Conservation (phyloP, 2,888 invertebrate species). For the Parapristionchus giblindavisi region DNA sequence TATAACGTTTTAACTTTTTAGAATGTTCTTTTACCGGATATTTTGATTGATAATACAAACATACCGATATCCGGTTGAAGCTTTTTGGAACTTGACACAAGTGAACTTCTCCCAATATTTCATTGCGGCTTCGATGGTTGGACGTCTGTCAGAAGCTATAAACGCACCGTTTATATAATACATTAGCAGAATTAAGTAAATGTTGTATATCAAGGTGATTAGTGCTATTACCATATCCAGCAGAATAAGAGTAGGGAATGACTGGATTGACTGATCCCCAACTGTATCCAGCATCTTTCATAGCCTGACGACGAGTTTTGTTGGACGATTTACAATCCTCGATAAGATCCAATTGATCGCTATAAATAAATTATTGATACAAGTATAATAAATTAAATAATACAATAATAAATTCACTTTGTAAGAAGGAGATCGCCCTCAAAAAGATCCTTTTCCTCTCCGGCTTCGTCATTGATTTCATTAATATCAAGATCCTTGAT, state of each 20-base stretch:
- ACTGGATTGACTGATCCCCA: conserved; percentile 31
- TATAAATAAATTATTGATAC: not conserved
- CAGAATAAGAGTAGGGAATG: conserved; percentile 23
- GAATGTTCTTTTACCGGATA: too few relatives aligned
- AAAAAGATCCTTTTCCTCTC: conserved; percentile 27
- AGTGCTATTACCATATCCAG: conserved; percentile 10
- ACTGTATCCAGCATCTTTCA: conserved; percentile 15
- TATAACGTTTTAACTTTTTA: too few relatives aligned
- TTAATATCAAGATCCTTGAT: not conserved
- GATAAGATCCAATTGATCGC: conserved; percentile 13
- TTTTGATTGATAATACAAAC: not conserved
- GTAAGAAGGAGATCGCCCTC: conserved; percentile 29
- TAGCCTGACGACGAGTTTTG: conserved; percentile 20
- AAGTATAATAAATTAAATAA: not conserved
- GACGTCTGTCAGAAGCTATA: not conserved
- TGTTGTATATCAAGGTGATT: too few relatives aligned
- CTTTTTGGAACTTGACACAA: conserved; percentile 15
- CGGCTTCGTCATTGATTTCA: conserved; percentile 15
- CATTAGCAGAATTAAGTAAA: too few relatives aligned
- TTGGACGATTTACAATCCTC: not conserved
- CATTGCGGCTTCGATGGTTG: not conserved
- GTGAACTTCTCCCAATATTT: conserved; percentile 30
- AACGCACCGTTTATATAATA: not conserved
- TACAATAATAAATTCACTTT: not conserved
- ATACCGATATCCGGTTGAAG: not conserved